These are phyloP conservation scores for Puffinus mauretanicus DNA, from an alignment of 2,113 vertebrate species.

Conservation along the genomic window DNA sequence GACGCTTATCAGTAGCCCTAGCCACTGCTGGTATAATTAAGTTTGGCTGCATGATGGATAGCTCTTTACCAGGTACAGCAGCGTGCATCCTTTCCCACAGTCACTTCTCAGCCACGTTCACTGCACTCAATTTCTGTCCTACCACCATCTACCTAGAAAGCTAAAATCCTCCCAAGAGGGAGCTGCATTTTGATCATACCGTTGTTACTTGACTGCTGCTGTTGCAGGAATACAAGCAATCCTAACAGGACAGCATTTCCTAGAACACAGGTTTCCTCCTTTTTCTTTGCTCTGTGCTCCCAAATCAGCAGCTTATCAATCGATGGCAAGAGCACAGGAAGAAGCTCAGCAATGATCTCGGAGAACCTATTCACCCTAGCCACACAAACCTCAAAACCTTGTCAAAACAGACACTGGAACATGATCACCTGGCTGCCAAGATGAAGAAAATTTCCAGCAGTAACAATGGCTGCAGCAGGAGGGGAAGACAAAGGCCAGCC, in stretches of 20 bases:
- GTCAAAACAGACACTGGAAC: neutral
- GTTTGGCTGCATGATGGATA: neutral
- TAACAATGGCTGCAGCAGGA: neutral
- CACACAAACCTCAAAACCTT: neutral
- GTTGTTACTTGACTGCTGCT: neutral
- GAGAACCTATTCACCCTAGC: neutral
- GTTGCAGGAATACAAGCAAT: neutral
- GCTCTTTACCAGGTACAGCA: neutral
- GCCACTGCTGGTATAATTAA: neutral
- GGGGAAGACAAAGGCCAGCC: neutral
- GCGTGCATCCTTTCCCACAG: neutral
- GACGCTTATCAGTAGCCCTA: neutral
- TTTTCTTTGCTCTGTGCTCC: neutral
- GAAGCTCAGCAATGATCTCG: neutral
- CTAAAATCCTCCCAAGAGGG: neutral
- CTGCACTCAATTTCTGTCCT: neutral
- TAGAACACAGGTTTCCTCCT: neutral
- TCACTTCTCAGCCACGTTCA: neutral
- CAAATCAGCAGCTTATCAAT: neutral
- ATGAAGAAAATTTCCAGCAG: neutral
- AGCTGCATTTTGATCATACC: neutral
- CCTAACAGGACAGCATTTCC: neutral
- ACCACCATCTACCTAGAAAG: neutral
- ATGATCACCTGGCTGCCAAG: neutral
- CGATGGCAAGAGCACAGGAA: neutral